Percentiles rank a stretch among this genome's conserved stretches.
These are phyloP conservation scores for Gallinago nigripennis DNA, from an alignment of 2,797 vertebrate genomes.

Conservation along the genomic window DNA sequence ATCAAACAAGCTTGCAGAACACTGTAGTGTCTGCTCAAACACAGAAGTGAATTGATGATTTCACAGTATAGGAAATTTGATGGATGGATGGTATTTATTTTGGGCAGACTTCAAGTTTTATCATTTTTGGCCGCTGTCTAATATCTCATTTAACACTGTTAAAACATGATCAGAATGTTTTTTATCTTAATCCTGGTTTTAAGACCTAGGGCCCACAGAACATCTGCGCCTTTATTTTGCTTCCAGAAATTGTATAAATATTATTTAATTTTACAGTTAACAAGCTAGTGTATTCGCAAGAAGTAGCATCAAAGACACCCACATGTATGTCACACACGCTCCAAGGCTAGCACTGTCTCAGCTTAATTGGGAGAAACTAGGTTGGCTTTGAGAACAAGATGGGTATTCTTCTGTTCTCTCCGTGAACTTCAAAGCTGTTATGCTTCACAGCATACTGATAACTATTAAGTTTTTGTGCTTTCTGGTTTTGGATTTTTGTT, in stretches of 20 bases:
- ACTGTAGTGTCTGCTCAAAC: background rate
- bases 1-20: background rate
- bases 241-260: conserved; percentile 18
- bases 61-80: background rate
- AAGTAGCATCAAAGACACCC: background rate
- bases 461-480: background rate
- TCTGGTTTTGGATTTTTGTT: background rate
- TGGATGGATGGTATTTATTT: background rate
- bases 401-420: background rate
- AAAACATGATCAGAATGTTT: background rate
- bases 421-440: background rate
- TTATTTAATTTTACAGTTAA: background rate
- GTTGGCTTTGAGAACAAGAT: background rate
- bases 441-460: background rate
- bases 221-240: background rate
- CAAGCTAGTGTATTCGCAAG: background rate
- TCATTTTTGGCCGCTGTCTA: background rate
- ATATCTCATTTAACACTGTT: background rate
- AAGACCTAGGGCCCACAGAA: background rate
- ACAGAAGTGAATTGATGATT: background rate
- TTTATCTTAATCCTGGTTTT: background rate
- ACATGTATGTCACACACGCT: background rate
- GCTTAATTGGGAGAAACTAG: background rate
- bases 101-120: background rate
- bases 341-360: background rate